These are phyloP conservation scores for Parasteatoda lunata DNA, from an alignment of 2,888 invertebrate genomes.

Conservation along the genomic window DNA sequence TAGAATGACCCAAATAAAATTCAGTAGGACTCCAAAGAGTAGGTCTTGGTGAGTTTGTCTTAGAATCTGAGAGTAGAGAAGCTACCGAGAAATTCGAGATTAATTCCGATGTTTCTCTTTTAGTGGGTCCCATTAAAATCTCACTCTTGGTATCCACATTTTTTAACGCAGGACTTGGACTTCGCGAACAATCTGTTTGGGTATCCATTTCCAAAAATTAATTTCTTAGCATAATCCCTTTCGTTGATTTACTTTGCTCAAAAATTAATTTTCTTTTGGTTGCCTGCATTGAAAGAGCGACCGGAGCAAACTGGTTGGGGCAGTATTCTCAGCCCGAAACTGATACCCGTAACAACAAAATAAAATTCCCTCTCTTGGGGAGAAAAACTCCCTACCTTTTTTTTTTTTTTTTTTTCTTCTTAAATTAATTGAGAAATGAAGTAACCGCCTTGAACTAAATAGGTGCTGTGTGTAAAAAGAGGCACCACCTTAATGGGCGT, in stretches of 20 bases:
- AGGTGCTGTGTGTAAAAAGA: conserved; percentile 18
- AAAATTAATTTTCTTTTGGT: too few species aligned
- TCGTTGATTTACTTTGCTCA: too few species aligned
- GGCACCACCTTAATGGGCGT: conserved; percentile 44
- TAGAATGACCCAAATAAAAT: conserved; percentile 17
- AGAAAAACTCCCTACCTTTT: conserved; percentile 7
- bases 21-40: conserved; percentile 53
- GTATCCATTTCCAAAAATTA: background rate
- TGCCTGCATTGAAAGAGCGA: too few species aligned
- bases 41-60: conserved; percentile 40
- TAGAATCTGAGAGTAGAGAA: conserved; percentile 48
- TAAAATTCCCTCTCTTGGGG: background rate
- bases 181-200: conserved; percentile 24
- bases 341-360: background rate
- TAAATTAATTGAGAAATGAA: conserved; percentile 57
- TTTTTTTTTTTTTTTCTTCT: background rate
- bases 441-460: conserved; percentile 36
- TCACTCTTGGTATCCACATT: conserved; percentile 4
- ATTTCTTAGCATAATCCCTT: background rate
- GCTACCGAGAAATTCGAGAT: conserved; percentile 62
- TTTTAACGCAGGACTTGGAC: conserved; percentile 24
- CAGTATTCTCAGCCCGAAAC: conserved; percentile 6
- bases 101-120: conserved; percentile 57
- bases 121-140: conserved; percentile 2
- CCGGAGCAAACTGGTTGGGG: background rate